These are phyloP conservation scores for Linepithema humile DNA, from an alignment of 1,140 invertebrate species.

Conservation along the genomic window DNA sequence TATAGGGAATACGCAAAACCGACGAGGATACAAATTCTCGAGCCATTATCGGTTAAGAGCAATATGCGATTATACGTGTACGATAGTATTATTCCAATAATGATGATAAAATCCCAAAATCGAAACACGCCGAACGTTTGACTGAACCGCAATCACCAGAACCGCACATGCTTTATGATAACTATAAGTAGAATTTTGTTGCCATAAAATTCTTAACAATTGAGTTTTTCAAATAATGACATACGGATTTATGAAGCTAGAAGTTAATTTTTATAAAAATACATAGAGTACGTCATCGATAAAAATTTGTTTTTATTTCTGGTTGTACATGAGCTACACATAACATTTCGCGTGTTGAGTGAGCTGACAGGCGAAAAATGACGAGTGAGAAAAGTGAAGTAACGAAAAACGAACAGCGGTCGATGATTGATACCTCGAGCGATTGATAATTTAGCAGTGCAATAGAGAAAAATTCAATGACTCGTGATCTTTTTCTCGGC, in stretches of 20 bases:
- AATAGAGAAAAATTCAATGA: slow-evolving; percentile 38
- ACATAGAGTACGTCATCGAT: background rate
- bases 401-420: slow-evolving; percentile 21
- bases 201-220: background rate
- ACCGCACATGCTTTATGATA: background rate
- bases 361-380: slow-evolving; percentile 63
- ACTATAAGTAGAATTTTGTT: background rate
- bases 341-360: slow-evolving; percentile 38
- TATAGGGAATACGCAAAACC: slow-evolving; percentile 3
- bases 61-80: slow-evolving; percentile 1
- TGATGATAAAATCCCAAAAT: slow-evolving; percentile 4
- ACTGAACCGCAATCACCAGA: background rate
- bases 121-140: background rate
- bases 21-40: slow-evolving; percentile 40
- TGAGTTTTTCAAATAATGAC: too few species aligned
- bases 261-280: background rate
- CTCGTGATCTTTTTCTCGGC: slow-evolving; percentile 28
- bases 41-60: slow-evolving; percentile 38
- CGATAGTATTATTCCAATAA: slow-evolving; percentile 22
- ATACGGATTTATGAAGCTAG: slow-evolving; percentile 21
- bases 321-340: background rate
- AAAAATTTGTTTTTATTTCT: slow-evolving; percentile 46
- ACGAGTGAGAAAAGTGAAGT: slow-evolving; percentile 57
- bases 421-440: slow-evolving; percentile 28
- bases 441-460: slow-evolving; percentile 29